phyloP scores from a whole-genome alignment of 2,797 vertebrate species.

The Clarias pachynema region DNA sequence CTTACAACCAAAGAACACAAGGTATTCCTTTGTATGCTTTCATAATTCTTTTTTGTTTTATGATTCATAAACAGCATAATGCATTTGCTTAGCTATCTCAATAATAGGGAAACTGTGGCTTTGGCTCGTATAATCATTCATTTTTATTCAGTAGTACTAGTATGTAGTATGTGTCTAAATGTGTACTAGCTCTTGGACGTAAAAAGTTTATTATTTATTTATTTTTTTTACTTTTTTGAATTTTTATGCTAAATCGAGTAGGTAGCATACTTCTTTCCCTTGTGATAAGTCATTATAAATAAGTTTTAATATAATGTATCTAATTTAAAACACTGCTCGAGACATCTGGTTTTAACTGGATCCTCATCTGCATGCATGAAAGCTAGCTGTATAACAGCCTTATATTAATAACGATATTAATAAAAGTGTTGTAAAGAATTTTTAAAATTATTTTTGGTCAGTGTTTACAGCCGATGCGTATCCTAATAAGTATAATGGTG shows the following conservation, averaged over 20 bases:
- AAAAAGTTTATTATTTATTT: not conserved
- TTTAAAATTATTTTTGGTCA: not conserved
- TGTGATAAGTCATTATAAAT: not conserved
- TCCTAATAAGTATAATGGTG: not conserved
- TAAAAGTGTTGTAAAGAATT: not conserved
- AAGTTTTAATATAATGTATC: not conserved
- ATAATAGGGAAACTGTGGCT: not conserved
- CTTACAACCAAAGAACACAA: not conserved
- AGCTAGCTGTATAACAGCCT: not conserved
- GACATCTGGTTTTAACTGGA: not conserved
- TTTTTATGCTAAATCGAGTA: too few species aligned
- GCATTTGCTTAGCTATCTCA: not conserved
- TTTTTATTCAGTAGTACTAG: not conserved
- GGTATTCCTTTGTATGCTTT: not conserved
- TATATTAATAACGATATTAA: not conserved
- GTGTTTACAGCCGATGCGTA: not conserved
- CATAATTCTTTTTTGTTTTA: slow-evolving; percentile 7
- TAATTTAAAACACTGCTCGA: not conserved
- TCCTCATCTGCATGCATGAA: not conserved
- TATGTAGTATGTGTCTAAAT: not conserved
- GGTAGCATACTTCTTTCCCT: not conserved
- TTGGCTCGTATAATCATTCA: not conserved
- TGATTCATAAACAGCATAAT: slow-evolving; percentile 8
- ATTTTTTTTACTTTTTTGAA: not conserved
- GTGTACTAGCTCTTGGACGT: not conserved